These are phyloP conservation scores for Tholera decimalis DNA, from an alignment of 2,888 invertebrate genomes.

Conservation along the genomic window DNA sequence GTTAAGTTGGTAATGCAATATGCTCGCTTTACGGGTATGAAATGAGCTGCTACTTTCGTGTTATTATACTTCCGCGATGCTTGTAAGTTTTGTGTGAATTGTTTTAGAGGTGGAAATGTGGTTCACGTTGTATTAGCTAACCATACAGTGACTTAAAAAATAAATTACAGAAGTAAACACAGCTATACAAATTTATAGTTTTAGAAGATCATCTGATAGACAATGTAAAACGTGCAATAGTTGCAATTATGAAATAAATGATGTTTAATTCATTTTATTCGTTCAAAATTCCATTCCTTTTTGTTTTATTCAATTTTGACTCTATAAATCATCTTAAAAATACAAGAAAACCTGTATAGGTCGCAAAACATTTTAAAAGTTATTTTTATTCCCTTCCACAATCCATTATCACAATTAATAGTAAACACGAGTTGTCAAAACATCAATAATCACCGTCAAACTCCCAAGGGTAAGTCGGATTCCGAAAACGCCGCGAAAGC, in stretches of 20 bases:
- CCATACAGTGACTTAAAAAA: neutral
- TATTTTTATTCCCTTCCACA: conserved; percentile 22
- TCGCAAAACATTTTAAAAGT: conserved; percentile 14
- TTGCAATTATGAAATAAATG: too few relatives aligned
- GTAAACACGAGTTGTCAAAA: conserved; percentile 84
- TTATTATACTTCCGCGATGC: conserved; percentile 39
- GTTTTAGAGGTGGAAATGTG: neutral
- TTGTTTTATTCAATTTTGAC: neutral
- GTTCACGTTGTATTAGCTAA: neutral
- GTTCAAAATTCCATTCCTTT: too few relatives aligned
- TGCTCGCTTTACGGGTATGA: conserved; percentile 64
- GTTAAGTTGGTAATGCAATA: conserved; percentile 43
- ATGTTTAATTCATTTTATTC: too few relatives aligned
- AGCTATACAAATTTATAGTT: too few relatives aligned
- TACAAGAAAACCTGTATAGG: neutral
- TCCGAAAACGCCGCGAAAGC: conserved; percentile 86
- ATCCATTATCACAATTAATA: conserved; percentile 80
- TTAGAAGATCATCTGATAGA: too few relatives aligned
- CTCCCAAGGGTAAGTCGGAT: conserved; percentile 81
- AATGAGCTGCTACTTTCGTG: conserved; percentile 56
- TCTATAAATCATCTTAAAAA: neutral
- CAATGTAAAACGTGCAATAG: too few relatives aligned
- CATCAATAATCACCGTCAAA: conserved; percentile 84
- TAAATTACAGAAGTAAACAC: too few relatives aligned
- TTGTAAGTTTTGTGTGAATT: conserved; percentile 24